Base-by-base conservation (phyloP, 2,113 vertebrate genomes). In the Poeciliopsis occidentalis region DNA sequence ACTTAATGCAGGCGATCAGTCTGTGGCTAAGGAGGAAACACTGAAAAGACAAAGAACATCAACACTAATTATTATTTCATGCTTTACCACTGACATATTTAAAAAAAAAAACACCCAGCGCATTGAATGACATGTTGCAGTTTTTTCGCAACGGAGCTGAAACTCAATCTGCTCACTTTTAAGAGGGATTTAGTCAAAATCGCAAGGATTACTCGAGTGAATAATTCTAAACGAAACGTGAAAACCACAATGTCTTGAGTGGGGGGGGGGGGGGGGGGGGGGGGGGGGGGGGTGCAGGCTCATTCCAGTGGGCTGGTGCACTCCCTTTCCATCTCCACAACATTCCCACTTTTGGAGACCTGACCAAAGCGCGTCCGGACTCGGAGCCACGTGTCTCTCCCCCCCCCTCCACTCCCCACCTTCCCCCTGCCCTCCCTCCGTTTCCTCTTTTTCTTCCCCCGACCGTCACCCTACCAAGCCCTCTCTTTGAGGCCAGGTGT, bases 361-460 rank as follows among this genome's bases (percentile, higher is more conserved):
- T 92, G 92, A 90, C 88, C 87, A 85, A 90, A 89, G 92, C 88
- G 90, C 94, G 92, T 91, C 92, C 94, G 90, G 93, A 90, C 91
- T 92, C 94, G 90, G 93, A 90, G 93, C 89, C 94, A 37, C 64
- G 12, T 41, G 39, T 15, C 39, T 13, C 39, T 13, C 12, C 39
- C 13, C 12, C 12, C 12, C 26, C 0, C 11, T 57, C 66, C n/a
- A n/a, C n/a, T n/a, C 69, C n/a, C 1, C 22, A 61, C 67, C 64
- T 3, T 12, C 39, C 11, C 24, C n/a, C 1, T 11, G 57, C 69
- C 69, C 7, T 69, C 67, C 73, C 13, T 32, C 54, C 47, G 54
- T 31, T 12, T 64, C 41, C 61, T 47, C 26, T 29, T 62, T 34
- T 57, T 63, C 66, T n/a, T 19, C 17, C 41, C 32, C 34, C 29